Base-by-base conservation (phyloP, 2,113 vertebrate genomes). In the Carlito syrichta region DNA sequence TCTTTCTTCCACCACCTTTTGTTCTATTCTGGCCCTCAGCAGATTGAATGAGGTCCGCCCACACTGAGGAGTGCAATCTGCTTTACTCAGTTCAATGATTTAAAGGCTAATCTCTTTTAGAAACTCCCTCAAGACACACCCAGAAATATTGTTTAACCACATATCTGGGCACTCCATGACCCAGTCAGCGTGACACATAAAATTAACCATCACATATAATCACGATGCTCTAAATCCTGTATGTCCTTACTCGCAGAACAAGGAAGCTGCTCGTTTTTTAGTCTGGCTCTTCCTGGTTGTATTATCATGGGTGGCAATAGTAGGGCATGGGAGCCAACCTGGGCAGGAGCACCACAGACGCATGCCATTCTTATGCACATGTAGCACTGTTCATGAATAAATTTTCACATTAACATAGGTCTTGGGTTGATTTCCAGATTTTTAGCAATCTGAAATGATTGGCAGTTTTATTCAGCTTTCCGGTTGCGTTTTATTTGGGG, bases 401-500 rank as follows among this genome's bases (percentile, higher is more conserved):
- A 63, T 60, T 11, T 23, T 45, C 11, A n/a, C 2, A 10, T 58
- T 71, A 69, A 30, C 8, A 7, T 62, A 25, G 6, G 30, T n/a
- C 9, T 58, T 8, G 30, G 11, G 4, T 73, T 56, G 85, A 69
- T 63, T 76, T 86, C 71, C 71, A 87, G 16, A 27, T 8, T 77
- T 45, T 91, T 9, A n/a, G 54, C 12, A 19, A 35, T 71, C 56
- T 45, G 71, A 81, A 78, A 25, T 86, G 78, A 54, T 38, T 48
- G 78, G 25, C 25, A 50, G 14, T 78, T 89, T 73, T 54, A 16
- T 8, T 16, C 11, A 63, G 8, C 3, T 66, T 74, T 50, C 35
- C n/a, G 38, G 38, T n/a, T 83, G 32, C 38, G 23, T 77, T 88
- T 73, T 71, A 16, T 91, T 38, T 68, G 73, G 88, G 43, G 38